Evolutionary conservation across 2,113 vertebrate genomes (phyloP).

Genomic region (Serinus canaria): DNA sequence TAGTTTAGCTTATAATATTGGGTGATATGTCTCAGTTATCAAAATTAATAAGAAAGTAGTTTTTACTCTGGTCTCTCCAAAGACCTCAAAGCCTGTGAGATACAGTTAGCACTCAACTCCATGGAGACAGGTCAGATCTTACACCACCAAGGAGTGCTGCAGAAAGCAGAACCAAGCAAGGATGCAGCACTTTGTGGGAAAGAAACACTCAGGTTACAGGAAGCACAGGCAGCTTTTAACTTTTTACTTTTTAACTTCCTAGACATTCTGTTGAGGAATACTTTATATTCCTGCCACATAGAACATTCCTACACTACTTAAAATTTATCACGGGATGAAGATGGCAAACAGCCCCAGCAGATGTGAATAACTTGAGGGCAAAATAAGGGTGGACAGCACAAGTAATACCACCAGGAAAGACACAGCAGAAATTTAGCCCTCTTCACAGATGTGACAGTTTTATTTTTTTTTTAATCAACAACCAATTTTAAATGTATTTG

Average conservation of each 20-base stretch:
- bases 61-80: not conserved
- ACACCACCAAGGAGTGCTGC: not conserved
- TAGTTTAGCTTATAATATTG: not conserved
- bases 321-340: not conserved
- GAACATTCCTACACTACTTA: not conserved
- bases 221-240: not conserved
- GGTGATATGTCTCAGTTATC: not conserved
- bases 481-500: not conserved
- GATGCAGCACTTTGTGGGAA: not conserved
- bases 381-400: rapidly evolving
- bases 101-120: not conserved
- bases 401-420: not conserved
- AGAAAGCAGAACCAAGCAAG: not conserved
- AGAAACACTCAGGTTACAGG: not conserved
- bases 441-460: not conserved
- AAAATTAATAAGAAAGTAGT: not conserved
- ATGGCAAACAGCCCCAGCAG: not conserved
- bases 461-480: not conserved
- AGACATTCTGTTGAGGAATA: not conserved
- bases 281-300: not conserved
- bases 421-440: not conserved
- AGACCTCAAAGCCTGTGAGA: not conserved
- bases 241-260: not conserved
- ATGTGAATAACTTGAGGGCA: not conserved
- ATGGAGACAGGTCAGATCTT: not conserved